phyloP scores from a whole-genome alignment of 2,113 vertebrate genomes.

The Numenius arquata region DNA sequence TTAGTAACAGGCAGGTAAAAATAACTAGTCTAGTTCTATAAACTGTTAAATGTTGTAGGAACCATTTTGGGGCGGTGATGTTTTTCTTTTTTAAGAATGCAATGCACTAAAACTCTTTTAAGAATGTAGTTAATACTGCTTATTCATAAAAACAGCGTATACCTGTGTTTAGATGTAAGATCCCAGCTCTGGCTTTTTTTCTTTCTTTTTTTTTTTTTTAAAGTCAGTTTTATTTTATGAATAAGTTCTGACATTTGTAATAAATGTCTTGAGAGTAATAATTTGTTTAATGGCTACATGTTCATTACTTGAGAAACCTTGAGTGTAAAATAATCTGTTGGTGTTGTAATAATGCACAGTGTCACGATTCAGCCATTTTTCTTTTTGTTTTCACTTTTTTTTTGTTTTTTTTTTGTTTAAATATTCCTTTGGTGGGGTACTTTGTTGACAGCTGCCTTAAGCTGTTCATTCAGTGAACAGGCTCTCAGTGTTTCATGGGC shows the following conservation, averaged over 20 bases:
- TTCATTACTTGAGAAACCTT: conserved; percentile 75
- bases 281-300: conserved; percentile 75
- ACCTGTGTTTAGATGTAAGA: conserved; percentile 79
- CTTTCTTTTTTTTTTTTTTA: conserved; percentile 23
- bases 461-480: conserved; percentile 71
- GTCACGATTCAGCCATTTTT: conserved; percentile 28
- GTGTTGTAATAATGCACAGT: conserved; percentile 61
- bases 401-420: not conserved
- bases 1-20: conserved; percentile 72
- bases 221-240: conserved; percentile 79
- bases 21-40: conserved; percentile 72
- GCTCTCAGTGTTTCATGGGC: conserved; percentile 60
- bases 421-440: conserved; percentile 51
- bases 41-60: conserved; percentile 74
- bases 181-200: conserved; percentile 69
- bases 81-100: conserved; percentile 81
- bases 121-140: conserved; percentile 89
- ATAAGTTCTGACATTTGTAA: conserved; percentile 82
- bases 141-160: conserved; percentile 79
- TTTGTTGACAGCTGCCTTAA: conserved; percentile 68
- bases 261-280: conserved; percentile 82
- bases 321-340: conserved; percentile 61
- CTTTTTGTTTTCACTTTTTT: not conserved
- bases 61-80: conserved; percentile 60
- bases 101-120: conserved; percentile 88